These are phyloP conservation scores for Steromphala cineraria DNA, from an alignment of 2,888 invertebrate species.

Conservation along the genomic window DNA sequence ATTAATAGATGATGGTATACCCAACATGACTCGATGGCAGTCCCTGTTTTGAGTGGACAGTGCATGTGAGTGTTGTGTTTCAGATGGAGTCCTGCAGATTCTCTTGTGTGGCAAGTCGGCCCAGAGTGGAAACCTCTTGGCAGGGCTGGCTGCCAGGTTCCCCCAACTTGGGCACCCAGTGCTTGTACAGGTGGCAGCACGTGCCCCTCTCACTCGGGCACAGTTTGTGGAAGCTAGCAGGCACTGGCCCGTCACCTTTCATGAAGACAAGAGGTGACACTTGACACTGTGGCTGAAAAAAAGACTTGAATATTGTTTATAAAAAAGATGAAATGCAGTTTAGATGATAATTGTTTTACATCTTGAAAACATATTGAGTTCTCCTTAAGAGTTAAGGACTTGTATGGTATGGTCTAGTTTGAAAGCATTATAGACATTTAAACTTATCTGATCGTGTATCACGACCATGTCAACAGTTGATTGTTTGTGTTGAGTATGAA, in stretches of 20 bases:
- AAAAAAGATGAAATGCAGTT: not conserved
- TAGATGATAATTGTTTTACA: not conserved
- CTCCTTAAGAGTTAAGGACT: too few relatives aligned
- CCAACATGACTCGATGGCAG: too few relatives aligned
- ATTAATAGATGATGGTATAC: too few relatives aligned
- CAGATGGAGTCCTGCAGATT: slow-evolving; percentile 24
- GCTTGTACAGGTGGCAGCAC: slow-evolving; percentile 58
- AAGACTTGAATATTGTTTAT: not conserved
- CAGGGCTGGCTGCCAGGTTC: not conserved
- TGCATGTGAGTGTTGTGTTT: not conserved
- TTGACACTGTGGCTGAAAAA: not conserved
- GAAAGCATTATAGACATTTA: not conserved
- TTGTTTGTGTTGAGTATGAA: not conserved
- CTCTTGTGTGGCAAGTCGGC: slow-evolving; percentile 23
- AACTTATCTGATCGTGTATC: not conserved
- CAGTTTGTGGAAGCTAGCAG: slow-evolving; percentile 63
- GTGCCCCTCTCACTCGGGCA: slow-evolving; percentile 61
- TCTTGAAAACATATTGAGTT: not conserved
- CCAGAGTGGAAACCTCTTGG: not conserved
- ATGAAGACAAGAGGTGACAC: slow-evolving; percentile 70
- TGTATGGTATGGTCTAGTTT: too few relatives aligned
- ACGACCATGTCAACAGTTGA: not conserved
- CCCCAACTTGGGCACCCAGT: slow-evolving; percentile 49
- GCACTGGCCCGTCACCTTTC: slow-evolving; percentile 73
- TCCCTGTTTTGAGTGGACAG: too few relatives aligned